Evolutionary conservation across 1,140 invertebrate genomes (phyloP), one percentile per base, ranked within the genome.

Genomic region (Drosophila pachea): DNA sequence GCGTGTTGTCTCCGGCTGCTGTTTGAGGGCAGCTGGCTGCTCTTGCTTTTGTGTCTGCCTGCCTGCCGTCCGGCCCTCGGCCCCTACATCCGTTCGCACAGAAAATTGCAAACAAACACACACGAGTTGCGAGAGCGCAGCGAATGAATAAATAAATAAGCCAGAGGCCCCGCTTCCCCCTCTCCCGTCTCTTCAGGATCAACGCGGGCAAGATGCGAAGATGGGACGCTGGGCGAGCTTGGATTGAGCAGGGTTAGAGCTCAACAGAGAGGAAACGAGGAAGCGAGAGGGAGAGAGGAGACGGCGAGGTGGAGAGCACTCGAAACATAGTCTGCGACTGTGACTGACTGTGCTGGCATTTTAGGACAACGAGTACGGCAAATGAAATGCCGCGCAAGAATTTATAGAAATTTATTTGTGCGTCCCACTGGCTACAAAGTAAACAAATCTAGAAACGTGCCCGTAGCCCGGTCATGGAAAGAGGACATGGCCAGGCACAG

Each of bases 351-450:
- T 55, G 69, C 63, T 70, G 69, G 76, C 76, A 83, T 76, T 83
- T 83, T 83, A 73, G 79, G 81, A 79, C 79, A 84, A 68, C 47
- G 49, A 61, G 58, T 40, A 64, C 65, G 61, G 78, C 52, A 86
- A 86, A 86, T 86, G 76, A 86, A 86, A 86, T 86, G 81, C 81
- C 81, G 81, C 78, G 82, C 73, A 86, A 75, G 76, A 86, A 86
- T 86, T 86, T 86, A 86, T 86, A 86, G 81, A 86, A 86, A 86
- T 86, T 77, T 86, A 86, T 86, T 86, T 84, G 78, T 81, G 60
- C 49, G 60, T 52, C 64, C 54, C 67, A 63, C 66, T 53, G 63
- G 75, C 76, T 76, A 74, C 79, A 81, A 84, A 81, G 79, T 79
- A 84, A 79, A 84, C 79, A 84, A 84, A 84, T 84, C 81, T 77